Evolutionary conservation across 2,888 invertebrate species (phyloP).

Genomic region (Plebejus melissa): DNA sequence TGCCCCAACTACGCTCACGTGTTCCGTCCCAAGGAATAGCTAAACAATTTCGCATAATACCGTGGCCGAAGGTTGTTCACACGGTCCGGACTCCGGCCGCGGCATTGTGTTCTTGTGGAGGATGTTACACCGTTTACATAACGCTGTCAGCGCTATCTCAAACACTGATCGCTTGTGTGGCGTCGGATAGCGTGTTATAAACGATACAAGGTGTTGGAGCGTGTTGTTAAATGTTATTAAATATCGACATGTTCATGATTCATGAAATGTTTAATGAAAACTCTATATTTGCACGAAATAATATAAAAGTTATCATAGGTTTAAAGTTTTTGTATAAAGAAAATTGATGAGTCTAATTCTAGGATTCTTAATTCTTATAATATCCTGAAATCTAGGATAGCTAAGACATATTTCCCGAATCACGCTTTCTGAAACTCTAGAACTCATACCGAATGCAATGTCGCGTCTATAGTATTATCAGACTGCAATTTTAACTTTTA

Average conservation of each 20-base stretch:
- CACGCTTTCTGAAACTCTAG: too few species aligned
- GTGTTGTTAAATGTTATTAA: neutral
- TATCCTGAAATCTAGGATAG: too few species aligned
- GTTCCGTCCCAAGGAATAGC: neutral
- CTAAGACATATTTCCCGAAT: too few species aligned
- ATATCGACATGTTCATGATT: too few species aligned
- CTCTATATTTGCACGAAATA: too few species aligned
- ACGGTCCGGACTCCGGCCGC: constrained; percentile 9
- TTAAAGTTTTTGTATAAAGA: too few species aligned
- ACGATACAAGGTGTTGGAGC: neutral
- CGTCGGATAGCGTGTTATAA: neutral
- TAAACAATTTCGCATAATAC: neutral
- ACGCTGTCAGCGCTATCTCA: neutral
- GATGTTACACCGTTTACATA: constrained; percentile 22
- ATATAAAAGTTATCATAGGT: too few species aligned
- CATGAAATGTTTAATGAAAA: neutral
- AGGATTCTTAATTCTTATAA: too few species aligned
- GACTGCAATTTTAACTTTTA: too few species aligned
- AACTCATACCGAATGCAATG: too few species aligned
- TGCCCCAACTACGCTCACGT: neutral
- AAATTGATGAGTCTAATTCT: too few species aligned
- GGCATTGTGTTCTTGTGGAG: neutral
- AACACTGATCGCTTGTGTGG: neutral
- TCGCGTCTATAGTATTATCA: too few species aligned
- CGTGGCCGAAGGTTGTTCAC: constrained; percentile 6